These are phyloP conservation scores for Acanthosepion esculentum DNA, from an alignment of 2,888 invertebrate genomes.

Conservation along the genomic window DNA sequence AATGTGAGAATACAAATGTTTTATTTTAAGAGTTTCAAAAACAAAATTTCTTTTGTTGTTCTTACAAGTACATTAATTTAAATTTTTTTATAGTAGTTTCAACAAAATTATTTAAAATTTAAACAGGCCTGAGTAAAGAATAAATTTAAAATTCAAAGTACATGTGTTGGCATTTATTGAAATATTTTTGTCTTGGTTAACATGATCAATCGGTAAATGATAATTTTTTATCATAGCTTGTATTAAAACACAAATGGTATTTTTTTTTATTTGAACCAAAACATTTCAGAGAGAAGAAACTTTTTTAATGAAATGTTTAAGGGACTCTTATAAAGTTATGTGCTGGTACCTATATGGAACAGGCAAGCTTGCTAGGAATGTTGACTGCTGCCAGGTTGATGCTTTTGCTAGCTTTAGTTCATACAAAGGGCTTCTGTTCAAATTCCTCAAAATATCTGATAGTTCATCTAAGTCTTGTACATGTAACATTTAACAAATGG, in stretches of 20 bases:
- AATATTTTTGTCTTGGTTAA: not conserved
- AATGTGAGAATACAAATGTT: not conserved
- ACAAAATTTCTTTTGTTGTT: no score
- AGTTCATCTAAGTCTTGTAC: not conserved
- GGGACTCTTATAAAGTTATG: not conserved
- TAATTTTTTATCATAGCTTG: not conserved
- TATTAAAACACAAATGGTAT: not conserved
- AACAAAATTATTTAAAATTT: not conserved
- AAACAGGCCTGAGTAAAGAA: not conserved
- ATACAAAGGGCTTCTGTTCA: not conserved
- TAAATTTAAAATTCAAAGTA: no score
- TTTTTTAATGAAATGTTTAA: not conserved
- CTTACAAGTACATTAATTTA: not conserved
- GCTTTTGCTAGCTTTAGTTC: not conserved
- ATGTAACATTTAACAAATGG: conserved; percentile 22
- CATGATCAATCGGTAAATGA: not conserved
- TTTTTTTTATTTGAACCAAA: not conserved
- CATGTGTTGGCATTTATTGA: not conserved
- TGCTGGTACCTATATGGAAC: not conserved
- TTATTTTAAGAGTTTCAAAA: not conserved
- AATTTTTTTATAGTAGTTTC: no score
- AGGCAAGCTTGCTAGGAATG: conserved; percentile 11
- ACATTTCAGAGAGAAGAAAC: not conserved
- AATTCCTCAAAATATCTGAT: conserved; percentile 1
- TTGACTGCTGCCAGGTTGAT: conserved; percentile 33